Base-by-base conservation (phyloP, 1,140 invertebrate species). In the Teleopsis dalmanni region DNA sequence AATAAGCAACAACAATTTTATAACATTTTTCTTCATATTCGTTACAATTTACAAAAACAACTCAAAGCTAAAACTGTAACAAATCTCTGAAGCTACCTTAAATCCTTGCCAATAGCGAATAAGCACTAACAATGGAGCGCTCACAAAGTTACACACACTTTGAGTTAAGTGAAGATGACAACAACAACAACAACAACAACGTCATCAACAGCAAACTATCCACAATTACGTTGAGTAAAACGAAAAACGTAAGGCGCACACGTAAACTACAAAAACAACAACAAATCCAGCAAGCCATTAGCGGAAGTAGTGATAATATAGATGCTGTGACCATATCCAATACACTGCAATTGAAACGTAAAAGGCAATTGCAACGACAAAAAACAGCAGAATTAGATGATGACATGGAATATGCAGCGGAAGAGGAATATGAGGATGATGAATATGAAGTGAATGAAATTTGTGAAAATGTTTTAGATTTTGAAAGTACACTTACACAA, bases 351-450 rank as follows among this genome's bases (percentile, higher is more conserved):
- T 53, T 3, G 18, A 53, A 13, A 14, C 53, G 34, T 51, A 65
- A 14, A 58, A 65, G 34, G 47, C 22, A 48, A 22, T n/a, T 44
- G 11, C 18, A 38, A 29, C 1, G 40, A 33, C 18, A 46, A 43
- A 31, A 33, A 27, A 25, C 37, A 18, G 16, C 29, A 5, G 31
- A 55, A 40, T 58, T 11, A 54, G 34, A 23, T 51, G 55, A 54
- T 35, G 49, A 45, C 25, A 48, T 50, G 29, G 50, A 52, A 41
- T 61, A 65, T 50, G 62, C 60, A 3, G 63, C 57, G 4, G 62
- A 65, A 43, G 37, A 65, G 26, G 63, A 65, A 45, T 59, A 65
- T 40, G 49, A 51, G n/a, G 48, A 42, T 14, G 48, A 49, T 25
- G 48, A 33, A 2, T 52, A 55, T 7, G 47, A 52, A n/a, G 27